phyloP scores from a whole-genome alignment of 2,113 vertebrate genomes.

The Marmota monax region DNA sequence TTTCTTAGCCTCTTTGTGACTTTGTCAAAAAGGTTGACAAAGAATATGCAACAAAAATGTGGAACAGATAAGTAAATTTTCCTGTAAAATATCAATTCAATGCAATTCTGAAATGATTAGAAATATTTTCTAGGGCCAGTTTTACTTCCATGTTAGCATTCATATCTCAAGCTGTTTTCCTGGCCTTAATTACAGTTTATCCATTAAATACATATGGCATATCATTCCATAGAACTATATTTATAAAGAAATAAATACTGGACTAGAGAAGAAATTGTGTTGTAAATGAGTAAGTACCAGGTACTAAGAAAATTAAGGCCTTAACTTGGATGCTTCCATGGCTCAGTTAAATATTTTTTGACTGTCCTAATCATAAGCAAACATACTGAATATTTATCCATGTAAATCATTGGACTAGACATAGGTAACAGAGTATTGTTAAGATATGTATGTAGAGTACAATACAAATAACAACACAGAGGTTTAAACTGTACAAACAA shows the following conservation, averaged over 20 bases:
- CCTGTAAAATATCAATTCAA: neutral
- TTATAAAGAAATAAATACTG: conserved; percentile 24
- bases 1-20: neutral
- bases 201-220: neutral
- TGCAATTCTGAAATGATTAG: conserved; percentile 23
- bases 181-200: neutral
- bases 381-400: neutral
- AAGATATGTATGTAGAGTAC: neutral
- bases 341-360: conserved; percentile 3
- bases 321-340: neutral
- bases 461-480: neutral
- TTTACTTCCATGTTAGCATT: conserved; percentile 31
- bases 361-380: neutral
- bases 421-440: neutral
- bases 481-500: conserved; percentile 1
- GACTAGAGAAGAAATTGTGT: neutral
- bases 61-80: neutral
- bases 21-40: neutral
- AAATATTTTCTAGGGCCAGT: neutral
- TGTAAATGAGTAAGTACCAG: neutral
- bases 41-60: neutral
- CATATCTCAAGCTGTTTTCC: neutral
- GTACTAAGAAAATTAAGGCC: neutral
- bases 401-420: neutral
- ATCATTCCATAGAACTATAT: neutral